Base-by-base conservation (phyloP, 2,113 vertebrate species). In the Nematolebias whitei region DNA sequence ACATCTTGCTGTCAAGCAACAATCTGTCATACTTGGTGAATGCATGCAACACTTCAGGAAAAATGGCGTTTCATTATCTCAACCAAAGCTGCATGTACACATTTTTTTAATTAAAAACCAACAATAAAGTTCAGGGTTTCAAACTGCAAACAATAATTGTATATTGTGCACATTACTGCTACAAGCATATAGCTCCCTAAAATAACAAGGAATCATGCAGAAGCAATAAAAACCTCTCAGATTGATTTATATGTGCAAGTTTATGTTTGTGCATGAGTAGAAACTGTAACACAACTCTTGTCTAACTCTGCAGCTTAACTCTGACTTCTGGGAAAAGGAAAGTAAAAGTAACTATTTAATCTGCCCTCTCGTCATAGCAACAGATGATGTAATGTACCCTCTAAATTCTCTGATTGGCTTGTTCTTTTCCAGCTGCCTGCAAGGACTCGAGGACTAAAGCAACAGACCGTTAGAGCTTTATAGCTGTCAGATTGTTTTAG, bases 251-350 rank as follows among this genome's bases (percentile, higher is more conserved):
- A 15, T 38, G 3, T 2, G 19, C 13, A 24, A 12, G n/a, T 19
- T 23, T 2, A 29, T 20, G 14, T 40, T 23, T 24, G 5, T 23
- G 20, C 54, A 39, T 10, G 13, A 15, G 11, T 15, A 23, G 15
- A 23, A 40, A 1, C 19, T 38, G 12, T 14, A 39, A 54, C 4
- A 0, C 12, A 15, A 19, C 11, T 38, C 29, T 5, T 19, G 11
- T 5, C 5, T 3, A 8, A 15, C 10, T 16, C 15, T 40, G 12
- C 54, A 26, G 1, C 1, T 26, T 57, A 67, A 78, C 68, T 1
- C 11, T 2, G 1, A 40, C 63, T 86, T 77, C 59, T 40, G 0
- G 41, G 75, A 85, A 85, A 0, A 13, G 9, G 53, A 83, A 87
- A 87, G 61, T 29, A 82, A 83, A 87, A 87, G 61, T 45, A 1